Base-by-base conservation (phyloP, 1,140 invertebrate genomes). In the Solenopsis fugax region DNA sequence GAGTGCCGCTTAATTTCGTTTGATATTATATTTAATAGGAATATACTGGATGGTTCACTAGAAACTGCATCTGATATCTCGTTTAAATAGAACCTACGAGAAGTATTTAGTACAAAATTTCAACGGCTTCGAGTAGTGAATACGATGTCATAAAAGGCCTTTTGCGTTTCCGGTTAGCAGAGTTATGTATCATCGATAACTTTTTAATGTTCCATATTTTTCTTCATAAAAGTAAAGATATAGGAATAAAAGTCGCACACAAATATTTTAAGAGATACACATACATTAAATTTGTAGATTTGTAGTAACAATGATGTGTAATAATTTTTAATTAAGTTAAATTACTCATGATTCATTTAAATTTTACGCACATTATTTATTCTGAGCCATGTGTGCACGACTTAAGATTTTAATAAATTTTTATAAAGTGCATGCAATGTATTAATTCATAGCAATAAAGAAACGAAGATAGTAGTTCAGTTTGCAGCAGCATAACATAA, bases 1-100 rank as follows among this genome's bases (percentile, higher is more conserved):
- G 18, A 84, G 54, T 21, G 54, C 41, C 60, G 69, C 54, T 56
- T 75, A 84, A 84, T 84, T 82, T 84, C 69, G 80, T 84, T 84
- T 84, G 80, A 60, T 82, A 82, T 82, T 73, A 84, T 37, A 84
- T 84, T 84, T 62, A 50, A 73, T 84, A 75, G 48, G 29, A 7
- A 75, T 75, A 50, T 62, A 48, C 7, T 21, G 41, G 34, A 82
- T 21, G 18, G n/a, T 82, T 72, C 18, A 52, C 29, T 75, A n/a
- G 13, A 84, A 84, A 73, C 48, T 60, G 29, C 54, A 60, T 13
- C 4, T 50, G 48, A 82, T 37, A 48, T 34, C 21, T 62, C 72
- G 16, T 21, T 72, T 56, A 48, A 82, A 48, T 58, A 82, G 29
- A 60, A 60, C 7, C 52, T 18, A 13, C 48, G 45, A 34, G n/a